Conservation (phyloP, 1,140 invertebrate genomes). For the Scylla paramamosain region DNA sequence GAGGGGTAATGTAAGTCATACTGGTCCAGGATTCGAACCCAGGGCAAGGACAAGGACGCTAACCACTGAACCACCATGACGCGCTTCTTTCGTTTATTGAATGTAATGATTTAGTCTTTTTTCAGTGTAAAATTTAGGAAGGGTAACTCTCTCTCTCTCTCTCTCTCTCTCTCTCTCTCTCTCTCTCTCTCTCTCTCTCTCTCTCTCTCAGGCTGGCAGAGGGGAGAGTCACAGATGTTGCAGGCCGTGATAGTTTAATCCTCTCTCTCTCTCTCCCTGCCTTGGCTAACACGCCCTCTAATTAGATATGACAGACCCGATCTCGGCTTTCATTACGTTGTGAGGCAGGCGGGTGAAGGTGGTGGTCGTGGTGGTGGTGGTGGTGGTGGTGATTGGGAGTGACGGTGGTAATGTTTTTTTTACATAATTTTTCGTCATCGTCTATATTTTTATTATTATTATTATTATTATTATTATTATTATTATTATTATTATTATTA, state of each 20-base stretch:
- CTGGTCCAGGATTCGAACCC: no score
- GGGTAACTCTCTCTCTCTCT: no score
- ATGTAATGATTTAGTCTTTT: no score
- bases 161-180: no score
- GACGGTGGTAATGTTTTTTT: background rate
- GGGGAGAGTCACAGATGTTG: background rate
- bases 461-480: background rate
- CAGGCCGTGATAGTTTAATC: background rate
- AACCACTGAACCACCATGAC: no score
- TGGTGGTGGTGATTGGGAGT: background rate
- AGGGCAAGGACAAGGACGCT: no score
- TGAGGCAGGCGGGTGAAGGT: background rate
- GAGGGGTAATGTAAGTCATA: no score
- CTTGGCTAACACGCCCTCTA: background rate
- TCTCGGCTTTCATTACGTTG: background rate
- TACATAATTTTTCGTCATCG: background rate
- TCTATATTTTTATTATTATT: background rate
- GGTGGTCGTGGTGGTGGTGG: background rate
- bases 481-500: background rate
- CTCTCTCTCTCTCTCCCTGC: background rate
- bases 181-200: constrained; percentile 48
- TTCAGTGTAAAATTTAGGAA: no score
- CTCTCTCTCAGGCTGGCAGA: background rate
- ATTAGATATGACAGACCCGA: background rate
- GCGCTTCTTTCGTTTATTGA: no score